phyloP scores from a whole-genome alignment of 2,797 vertebrate genomes.

The Leucoraja ocellata region DNA sequence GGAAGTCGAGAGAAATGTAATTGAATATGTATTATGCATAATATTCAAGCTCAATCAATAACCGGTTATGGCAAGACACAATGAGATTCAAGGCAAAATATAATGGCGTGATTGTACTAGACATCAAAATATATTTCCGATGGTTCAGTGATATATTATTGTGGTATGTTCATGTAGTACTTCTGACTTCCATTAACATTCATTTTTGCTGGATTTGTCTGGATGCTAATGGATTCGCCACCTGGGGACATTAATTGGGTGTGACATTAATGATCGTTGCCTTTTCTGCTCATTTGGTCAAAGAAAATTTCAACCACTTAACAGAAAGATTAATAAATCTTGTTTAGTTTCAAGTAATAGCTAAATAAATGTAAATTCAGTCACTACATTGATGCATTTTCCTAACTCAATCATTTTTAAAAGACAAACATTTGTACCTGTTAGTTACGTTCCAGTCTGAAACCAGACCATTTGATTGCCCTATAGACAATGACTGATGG shows the following conservation, averaged over 20 bases:
- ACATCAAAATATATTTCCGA: slow-evolving; percentile 9
- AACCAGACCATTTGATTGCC: slow-evolving; percentile 11
- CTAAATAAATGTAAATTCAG: slow-evolving; percentile 30
- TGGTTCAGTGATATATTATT: slow-evolving; percentile 34
- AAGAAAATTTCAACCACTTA: slow-evolving; percentile 30
- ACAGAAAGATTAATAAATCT: slow-evolving; percentile 37
- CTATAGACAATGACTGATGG: slow-evolving; percentile 5
- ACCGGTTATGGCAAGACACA: neutral
- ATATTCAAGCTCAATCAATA: neutral
- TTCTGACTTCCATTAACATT: slow-evolving; percentile 23
- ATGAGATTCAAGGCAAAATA: neutral
- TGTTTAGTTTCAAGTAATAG: neutral
- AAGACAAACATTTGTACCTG: slow-evolving; percentile 19
- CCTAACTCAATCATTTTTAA: neutral
- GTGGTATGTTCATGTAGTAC: neutral
- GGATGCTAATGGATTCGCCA: slow-evolving; percentile 34
- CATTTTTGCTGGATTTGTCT: slow-evolving; percentile 22
- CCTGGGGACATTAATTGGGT: slow-evolving; percentile 31
- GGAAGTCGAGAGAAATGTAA: neutral
- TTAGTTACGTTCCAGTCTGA: slow-evolving; percentile 20
- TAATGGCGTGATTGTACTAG: neutral
- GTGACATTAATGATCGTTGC: slow-evolving; percentile 36
- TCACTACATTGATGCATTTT: slow-evolving; percentile 14
- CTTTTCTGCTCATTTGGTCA: slow-evolving; percentile 29
- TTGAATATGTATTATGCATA: too few species aligned